Conservation (phyloP, 2,888 invertebrate species). For the Zaprionus obscuricornis region DNA sequence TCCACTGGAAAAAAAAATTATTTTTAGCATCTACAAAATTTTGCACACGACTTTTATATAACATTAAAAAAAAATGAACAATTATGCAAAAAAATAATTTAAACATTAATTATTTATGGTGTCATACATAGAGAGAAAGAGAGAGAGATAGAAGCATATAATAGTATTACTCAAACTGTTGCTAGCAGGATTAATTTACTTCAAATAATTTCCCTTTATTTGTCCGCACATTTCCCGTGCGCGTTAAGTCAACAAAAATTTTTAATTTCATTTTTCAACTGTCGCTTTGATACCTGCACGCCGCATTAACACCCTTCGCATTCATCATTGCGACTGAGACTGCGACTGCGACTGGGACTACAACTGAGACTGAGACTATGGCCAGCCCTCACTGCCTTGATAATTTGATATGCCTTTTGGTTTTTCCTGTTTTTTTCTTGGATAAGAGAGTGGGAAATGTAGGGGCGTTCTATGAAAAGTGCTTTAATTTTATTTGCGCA, state of each 20-base stretch:
- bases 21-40: no score
- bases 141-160: no score
- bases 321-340: slow-evolving; percentile 24
- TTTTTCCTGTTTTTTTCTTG: slow-evolving; percentile 26
- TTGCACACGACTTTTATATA: no score
- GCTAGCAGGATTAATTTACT: no score
- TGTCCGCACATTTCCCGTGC: slow-evolving; percentile 45
- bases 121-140: no score
- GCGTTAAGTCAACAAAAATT: slow-evolving; percentile 69
- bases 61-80: no score
- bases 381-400: slow-evolving; percentile 74
- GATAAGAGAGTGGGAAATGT: neutral
- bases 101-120: no score
- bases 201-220: no score
- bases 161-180: no score
- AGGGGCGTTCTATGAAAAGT: slow-evolving; percentile 32
- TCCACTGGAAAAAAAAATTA: slow-evolving; percentile 60
- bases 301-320: slow-evolving; percentile 75
- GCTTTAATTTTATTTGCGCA: slow-evolving; percentile 75
- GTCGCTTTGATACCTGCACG: slow-evolving; percentile 78
- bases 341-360: no score
- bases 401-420: slow-evolving; percentile 80
- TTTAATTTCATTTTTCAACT: slow-evolving; percentile 75
- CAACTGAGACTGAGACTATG: slow-evolving; percentile 37
- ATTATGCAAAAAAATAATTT: no score